phyloP scores from a whole-genome alignment of 2,113 vertebrate species.

The Tachysurus fulvidraco region DNA sequence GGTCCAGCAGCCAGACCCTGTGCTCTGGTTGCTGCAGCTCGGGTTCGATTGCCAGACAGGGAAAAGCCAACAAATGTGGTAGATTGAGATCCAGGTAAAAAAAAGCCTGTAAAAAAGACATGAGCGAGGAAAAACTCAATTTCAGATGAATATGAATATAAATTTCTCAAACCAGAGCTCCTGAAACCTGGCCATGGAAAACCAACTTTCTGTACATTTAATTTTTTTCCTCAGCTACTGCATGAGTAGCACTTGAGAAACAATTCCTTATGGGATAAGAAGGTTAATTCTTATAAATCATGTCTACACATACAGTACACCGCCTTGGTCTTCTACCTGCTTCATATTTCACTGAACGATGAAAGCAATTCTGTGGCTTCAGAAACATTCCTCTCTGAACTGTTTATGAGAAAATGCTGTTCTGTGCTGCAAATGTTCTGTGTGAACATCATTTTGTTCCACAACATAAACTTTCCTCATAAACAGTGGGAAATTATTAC shows the following conservation, averaged over 20 bases:
- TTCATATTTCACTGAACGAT: neutral
- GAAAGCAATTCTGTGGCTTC: neutral
- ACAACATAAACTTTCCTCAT: neutral
- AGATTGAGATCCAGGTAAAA: neutral
- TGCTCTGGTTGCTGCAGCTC: too few relatives aligned
- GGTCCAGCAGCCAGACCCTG: too few relatives aligned
- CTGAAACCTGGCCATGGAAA: neutral
- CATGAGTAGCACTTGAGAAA: neutral
- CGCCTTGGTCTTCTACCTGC: neutral
- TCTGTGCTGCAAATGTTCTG: neutral
- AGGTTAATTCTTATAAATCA: neutral
- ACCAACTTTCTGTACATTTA: neutral
- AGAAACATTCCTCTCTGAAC: neutral
- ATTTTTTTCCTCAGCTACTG: neutral
- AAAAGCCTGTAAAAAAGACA: neutral
- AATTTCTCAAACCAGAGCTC: neutral
- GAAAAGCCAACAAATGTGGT: neutral
- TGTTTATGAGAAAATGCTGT: neutral
- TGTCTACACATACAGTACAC: neutral
- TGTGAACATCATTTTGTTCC: neutral
- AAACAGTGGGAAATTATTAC: too few relatives aligned
- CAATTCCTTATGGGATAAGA: neutral
- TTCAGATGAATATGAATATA: neutral
- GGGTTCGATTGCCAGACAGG: too few relatives aligned
- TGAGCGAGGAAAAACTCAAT: neutral